Conservation (phyloP, 2,797 vertebrate species). For the Cossypha dichroa region DNA sequence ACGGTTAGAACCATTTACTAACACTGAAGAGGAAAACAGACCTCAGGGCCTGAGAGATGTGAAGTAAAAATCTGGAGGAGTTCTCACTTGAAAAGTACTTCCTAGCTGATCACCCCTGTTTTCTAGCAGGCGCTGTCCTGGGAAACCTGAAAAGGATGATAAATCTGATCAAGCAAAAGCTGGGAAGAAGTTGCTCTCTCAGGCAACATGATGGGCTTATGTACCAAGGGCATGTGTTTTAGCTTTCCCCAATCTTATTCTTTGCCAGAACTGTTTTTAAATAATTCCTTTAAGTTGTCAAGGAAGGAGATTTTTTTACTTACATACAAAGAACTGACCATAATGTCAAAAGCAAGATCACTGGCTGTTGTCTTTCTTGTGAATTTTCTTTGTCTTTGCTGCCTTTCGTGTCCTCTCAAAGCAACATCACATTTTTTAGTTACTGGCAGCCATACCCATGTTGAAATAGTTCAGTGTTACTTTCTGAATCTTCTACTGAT, state of each 20-base stretch:
- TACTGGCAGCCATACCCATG: not conserved
- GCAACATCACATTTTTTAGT: not conserved
- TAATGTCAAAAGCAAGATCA: not conserved
- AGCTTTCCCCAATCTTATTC: not conserved
- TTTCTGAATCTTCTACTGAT: not conserved
- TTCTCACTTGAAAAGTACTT: not conserved
- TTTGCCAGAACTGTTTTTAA: not conserved
- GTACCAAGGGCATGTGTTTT: not conserved
- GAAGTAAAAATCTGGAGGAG: not conserved
- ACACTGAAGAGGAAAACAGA: not conserved
- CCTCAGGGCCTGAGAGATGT: not conserved
- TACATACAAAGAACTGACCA: not conserved
- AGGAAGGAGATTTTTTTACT: not conserved
- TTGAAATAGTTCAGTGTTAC: not conserved
- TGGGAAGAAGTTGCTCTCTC: not conserved
- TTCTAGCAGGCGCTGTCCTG: not conserved
- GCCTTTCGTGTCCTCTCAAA: not conserved
- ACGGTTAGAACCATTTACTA: not conserved
- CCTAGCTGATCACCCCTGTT: not conserved
- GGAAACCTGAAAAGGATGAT: not conserved
- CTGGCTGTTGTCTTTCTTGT: not conserved
- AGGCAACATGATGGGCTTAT: not conserved
- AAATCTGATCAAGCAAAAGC: not conserved
- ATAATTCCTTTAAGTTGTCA: not conserved
- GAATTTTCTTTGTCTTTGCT: not conserved